Evolutionary conservation across 2,888 invertebrate genomes (phyloP), one percentile per base, ranked within the genome.

Genomic region (Disparrhopalites patrizii): DNA sequence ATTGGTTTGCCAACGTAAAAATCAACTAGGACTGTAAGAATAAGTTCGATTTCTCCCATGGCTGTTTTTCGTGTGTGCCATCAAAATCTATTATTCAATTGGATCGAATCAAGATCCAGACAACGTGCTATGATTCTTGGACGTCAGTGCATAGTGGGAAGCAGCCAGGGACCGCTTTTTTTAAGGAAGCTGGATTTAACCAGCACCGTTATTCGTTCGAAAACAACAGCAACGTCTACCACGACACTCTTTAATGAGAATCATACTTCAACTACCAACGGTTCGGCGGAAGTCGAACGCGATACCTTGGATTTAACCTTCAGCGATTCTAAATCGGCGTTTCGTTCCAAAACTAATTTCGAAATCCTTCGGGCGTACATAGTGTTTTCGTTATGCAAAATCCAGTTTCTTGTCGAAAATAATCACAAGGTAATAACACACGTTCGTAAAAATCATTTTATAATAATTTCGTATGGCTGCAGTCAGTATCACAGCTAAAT

Each of bases 281-380:
- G 7, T 36, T 1, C n/a, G 4, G 40, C 20, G 3, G 38, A 33
- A 33, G 25, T 52, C 65, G 76, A 65, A 71, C 78, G 73, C 69
- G 91, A 91, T 80, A 87, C 88, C 2, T 83, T 93, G 75, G 93
- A 94, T 81, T 85, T 90, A 71, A 84, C 84, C 74, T 98, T 98
- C 82, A 87, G 87, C 80, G 90, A 93, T 83, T 88, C 91, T 28
- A 83, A 87, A 76, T 93, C 93, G 75, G 91, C 96, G 28, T 98
- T 93, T 83, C 92, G 93, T 80, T 94, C 94, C 82, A 97, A 97
- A 84, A 93, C 91, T 76, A 95, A 91, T 74, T 87, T 85, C 82
- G 96, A 98, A 81, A 85, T 98, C 75, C 78, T 94, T 60, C 85
- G 97, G 73, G 95, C 93, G 43, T 89, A 93, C 79, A 77, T 94